Evolutionary conservation across 2,888 invertebrate species (phyloP).

Genomic region (Caenorhabditis japonica): DNA sequence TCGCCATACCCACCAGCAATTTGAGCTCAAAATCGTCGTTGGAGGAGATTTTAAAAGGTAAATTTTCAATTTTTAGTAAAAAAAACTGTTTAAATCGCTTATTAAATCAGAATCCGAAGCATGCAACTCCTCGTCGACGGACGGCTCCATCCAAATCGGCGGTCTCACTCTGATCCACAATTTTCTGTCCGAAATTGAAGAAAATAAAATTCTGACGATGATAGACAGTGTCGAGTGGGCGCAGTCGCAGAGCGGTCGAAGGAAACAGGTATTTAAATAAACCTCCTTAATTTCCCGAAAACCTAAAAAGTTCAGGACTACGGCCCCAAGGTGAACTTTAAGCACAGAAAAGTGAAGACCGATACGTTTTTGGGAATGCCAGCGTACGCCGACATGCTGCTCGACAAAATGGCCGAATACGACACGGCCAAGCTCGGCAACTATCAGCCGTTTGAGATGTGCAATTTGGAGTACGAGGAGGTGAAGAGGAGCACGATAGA

Average conservation of each 20-base stretch:
- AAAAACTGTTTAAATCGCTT: too few relatives aligned
- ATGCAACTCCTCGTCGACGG: slow-evolving; percentile 19
- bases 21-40: slow-evolving; percentile 52
- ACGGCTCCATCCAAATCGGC: slow-evolving; percentile 55
- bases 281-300: slow-evolving; percentile 75
- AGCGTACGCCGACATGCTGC: slow-evolving; percentile 81
- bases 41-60: slow-evolving; percentile 57
- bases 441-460: slow-evolving; percentile 85
- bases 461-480: slow-evolving; percentile 91
- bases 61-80: too few relatives aligned
- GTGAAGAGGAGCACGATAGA: slow-evolving; percentile 90
- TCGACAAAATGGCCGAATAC: slow-evolving; percentile 65
- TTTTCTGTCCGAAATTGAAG: slow-evolving; percentile 86
- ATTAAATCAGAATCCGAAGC: slow-evolving; percentile 25
- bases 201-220: slow-evolving; percentile 82
- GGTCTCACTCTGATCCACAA: slow-evolving; percentile 79
- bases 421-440: slow-evolving; percentile 51
- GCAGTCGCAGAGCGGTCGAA: slow-evolving; percentile 90
- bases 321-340: slow-evolving; percentile 98
- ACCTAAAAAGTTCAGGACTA: slow-evolving; percentile 82
- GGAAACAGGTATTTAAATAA: slow-evolving; percentile 84
- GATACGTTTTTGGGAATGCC: slow-evolving; percentile 83
- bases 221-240: slow-evolving; percentile 90
- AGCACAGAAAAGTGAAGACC: slow-evolving; percentile 84
- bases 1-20: slow-evolving; percentile 37